Base-by-base conservation (phyloP, 2,113 vertebrate species). In the Ophthalmolycus amberensis region DNA sequence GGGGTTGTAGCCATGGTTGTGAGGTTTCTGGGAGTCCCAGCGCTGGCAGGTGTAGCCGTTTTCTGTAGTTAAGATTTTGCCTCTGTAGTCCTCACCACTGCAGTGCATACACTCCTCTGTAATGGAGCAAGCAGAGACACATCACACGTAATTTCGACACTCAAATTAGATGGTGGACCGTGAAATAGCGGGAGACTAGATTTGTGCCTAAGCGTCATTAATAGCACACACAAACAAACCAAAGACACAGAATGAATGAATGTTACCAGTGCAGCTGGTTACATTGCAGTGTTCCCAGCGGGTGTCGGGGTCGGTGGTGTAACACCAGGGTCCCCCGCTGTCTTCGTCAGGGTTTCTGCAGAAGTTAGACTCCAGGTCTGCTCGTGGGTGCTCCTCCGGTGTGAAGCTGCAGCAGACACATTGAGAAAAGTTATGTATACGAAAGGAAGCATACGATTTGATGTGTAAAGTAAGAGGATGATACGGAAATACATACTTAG, bases 21-120 rank as follows among this genome's bases (percentile, higher is more conserved):
- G 96, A 52, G 98, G 97, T 9, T 80, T 92, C 91, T 99, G 98
- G 2, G 93, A 90, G 90, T 95, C 94, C 98, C 98, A 99, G 71
- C 60, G 93, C 62, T 96, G 96, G 86, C 96, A 96, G 68, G 87
- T 89, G 77, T 27, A 90, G 64, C 93, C 94, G 0, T 65, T 90
- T 46, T 85, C 88, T 25, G 98, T 98, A 76, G 74, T 94, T 14
- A 96, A 95, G 70, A 94, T 71, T 83, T 96, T 96, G 15, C 98
- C 98, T 1, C 92, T 94, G 70, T 99, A 99, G 69, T 96, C 85
- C 90, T 98, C 98, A 0, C 98, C 98, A 0, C 94, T 98, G 94
- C 98, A 99, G 3, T 95, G 85, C 64, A 99, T 97, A 38, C 98
- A 99, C 11, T 97, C 95, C 15, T 90, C 96, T 96, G 88, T 10